Evolutionary conservation across 2,888 invertebrate species (phyloP).

Genomic region (Gymnoscelis rufifasciata): DNA sequence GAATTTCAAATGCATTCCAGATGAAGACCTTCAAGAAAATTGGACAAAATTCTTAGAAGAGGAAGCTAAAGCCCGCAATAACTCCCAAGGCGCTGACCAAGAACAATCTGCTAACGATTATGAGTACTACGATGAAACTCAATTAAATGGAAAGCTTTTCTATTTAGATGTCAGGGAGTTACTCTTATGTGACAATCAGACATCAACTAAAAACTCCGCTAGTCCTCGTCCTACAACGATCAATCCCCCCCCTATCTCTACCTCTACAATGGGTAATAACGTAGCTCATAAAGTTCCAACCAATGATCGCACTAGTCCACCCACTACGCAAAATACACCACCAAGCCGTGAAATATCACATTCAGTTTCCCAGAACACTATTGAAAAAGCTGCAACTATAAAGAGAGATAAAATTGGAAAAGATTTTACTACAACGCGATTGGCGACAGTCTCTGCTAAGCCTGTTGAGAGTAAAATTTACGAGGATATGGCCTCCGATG

Average conservation of each 20-base stretch:
- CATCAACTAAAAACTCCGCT: background rate
- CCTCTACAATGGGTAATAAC: no score
- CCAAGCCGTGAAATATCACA: no score
- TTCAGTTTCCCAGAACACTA: no score
- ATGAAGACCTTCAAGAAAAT: conserved; percentile 43
- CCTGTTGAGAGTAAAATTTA: conserved; percentile 48
- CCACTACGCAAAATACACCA: conserved; percentile 19
- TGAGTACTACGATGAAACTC: conserved; percentile 67
- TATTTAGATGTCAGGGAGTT: conserved; percentile 60
- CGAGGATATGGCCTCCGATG: conserved; percentile 66
- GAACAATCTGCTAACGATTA: conserved; percentile 47
- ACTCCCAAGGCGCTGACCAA: conserved; percentile 36
- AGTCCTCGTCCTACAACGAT: no score
- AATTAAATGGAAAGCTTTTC: conserved; percentile 65
- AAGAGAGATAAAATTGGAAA: conserved; percentile 27
- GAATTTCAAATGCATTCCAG: conserved; percentile 63
- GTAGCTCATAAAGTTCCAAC: background rate
- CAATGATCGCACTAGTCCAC: conserved; percentile 16
- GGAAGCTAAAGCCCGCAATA: background rate
- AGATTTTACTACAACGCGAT: conserved; percentile 54
- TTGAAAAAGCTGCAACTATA: conserved; percentile 19
- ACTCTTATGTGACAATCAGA: conserved; percentile 44
- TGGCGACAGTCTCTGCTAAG: conserved; percentile 67
- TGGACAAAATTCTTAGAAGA: conserved; percentile 50
- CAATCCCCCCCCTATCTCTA: no score